These are phyloP conservation scores for Dione vanillae DNA, from an alignment of 2,888 invertebrate genomes.

Conservation along the genomic window DNA sequence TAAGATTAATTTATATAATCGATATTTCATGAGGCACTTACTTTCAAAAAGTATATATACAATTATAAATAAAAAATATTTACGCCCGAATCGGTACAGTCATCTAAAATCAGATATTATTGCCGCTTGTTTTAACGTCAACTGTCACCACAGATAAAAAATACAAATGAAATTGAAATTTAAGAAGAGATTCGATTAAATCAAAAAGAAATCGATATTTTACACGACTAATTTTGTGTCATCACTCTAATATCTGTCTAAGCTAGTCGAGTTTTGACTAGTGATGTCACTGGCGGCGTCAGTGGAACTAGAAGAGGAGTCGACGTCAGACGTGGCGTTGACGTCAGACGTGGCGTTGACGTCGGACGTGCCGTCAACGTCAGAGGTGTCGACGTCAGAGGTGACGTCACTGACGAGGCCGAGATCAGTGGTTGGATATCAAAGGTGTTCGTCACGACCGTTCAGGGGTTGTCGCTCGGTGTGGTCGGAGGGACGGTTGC, in stretches of 20 bases:
- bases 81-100: constrained; percentile 19
- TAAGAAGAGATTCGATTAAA: constrained; percentile 9
- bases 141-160: constrained; percentile 20
- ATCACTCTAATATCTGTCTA: constrained; percentile 70
- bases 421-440: constrained; percentile 76
- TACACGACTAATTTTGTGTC: neutral
- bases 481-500: constrained; percentile 92
- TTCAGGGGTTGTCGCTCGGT: constrained; percentile 94
- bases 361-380: constrained; percentile 54
- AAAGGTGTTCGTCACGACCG: constrained; percentile 91
- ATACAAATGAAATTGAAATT: constrained; percentile 2
- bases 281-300: constrained; percentile 81
- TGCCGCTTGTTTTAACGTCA: constrained; percentile 18
- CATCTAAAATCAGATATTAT: constrained; percentile 1
- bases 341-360: constrained; percentile 55
- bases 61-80: constrained; percentile 24
- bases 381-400: constrained; percentile 56
- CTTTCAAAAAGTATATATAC: constrained; percentile 33
- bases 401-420: constrained; percentile 64
- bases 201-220: constrained; percentile 4
- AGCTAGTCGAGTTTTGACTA: constrained; percentile 74
- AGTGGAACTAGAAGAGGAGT: constrained; percentile 60
- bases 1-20: constrained; percentile 52
- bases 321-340: constrained; percentile 54
- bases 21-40: constrained; percentile 53